Conservation (phyloP, 2,797 vertebrate genomes). For the Myoxocephalus aenaeus region DNA sequence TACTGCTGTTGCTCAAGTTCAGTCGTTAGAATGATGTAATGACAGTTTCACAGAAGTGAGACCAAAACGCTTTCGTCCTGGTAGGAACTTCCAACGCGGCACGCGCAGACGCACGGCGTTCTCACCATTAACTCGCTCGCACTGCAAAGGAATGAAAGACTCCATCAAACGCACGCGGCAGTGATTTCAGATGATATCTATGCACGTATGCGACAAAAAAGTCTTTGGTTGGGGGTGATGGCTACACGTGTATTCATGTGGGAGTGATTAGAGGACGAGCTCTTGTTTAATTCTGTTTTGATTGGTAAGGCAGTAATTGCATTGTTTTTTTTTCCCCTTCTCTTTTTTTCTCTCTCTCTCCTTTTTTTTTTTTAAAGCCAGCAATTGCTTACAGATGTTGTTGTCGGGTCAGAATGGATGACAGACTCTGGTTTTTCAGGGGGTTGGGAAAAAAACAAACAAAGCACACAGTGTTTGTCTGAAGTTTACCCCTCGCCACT, state of each 20-base stretch:
- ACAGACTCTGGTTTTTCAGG: conserved; percentile 78
- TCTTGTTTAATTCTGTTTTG: conserved; percentile 83
- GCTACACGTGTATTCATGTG: conserved; percentile 72
- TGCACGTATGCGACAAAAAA: conserved; percentile 62
- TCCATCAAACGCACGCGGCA: conserved; percentile 50
- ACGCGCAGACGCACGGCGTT: conserved; percentile 24
- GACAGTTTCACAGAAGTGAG: conserved; percentile 42
- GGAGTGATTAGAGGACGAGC: conserved; percentile 81
- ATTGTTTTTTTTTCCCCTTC: conserved; percentile 60
- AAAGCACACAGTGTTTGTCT: conserved; percentile 82
- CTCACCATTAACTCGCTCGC: conserved; percentile 23
- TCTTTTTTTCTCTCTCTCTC: background rate
- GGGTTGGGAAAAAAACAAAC: conserved; percentile 82
- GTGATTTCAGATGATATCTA: conserved; percentile 68
- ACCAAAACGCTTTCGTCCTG: conserved; percentile 17
- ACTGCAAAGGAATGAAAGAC: conserved; percentile 46
- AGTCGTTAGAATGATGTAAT: conserved; percentile 50
- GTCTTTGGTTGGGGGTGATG: conserved; percentile 63
- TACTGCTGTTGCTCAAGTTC: conserved; percentile 43
- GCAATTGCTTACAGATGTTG: conserved; percentile 85
- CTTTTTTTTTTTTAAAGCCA: conserved; percentile 54
- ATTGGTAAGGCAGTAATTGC: conserved; percentile 79
- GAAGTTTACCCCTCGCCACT: conserved; percentile 80
- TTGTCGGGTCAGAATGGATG: conserved; percentile 77
- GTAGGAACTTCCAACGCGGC: conserved; percentile 8